Evolutionary conservation across 1,140 invertebrate genomes (phyloP).

Genomic region (Lucilia cuprina): DNA sequence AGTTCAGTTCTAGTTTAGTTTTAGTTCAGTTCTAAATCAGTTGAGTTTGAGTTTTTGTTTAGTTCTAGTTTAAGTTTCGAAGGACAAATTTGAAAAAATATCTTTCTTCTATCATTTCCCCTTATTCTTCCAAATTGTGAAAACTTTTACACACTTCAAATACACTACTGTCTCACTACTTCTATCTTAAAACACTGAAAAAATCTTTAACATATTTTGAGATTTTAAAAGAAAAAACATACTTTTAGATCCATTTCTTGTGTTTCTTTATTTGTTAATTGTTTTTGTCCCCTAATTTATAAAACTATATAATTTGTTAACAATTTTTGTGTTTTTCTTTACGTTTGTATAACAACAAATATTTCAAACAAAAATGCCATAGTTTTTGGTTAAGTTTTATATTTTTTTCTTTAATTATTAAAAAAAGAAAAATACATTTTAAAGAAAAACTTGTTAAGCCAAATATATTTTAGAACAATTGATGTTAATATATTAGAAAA

Average conservation of each 20-base stretch:
- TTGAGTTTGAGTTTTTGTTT: too few species aligned
- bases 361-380: constrained; percentile 35
- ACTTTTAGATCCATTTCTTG: too few species aligned
- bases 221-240: neutral
- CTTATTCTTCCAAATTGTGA: neutral
- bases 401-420: constrained; percentile 17
- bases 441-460: neutral
- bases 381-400: constrained; percentile 30
- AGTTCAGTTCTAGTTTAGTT: too few species aligned
- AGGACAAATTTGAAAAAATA: neutral
- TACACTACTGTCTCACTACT: neutral
- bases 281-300: neutral
- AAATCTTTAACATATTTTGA: neutral
- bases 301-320: neutral
- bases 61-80: neutral
- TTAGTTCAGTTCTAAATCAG: too few species aligned
- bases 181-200: neutral
- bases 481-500: neutral
- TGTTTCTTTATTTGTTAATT: neutral
- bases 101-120: neutral
- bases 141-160: neutral
- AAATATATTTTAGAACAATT: neutral
- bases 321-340: neutral
- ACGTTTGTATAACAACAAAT: neutral
- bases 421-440: neutral